These are phyloP conservation scores for Lanius collurio DNA, from an alignment of 2,113 vertebrate genomes.

Conservation along the genomic window DNA sequence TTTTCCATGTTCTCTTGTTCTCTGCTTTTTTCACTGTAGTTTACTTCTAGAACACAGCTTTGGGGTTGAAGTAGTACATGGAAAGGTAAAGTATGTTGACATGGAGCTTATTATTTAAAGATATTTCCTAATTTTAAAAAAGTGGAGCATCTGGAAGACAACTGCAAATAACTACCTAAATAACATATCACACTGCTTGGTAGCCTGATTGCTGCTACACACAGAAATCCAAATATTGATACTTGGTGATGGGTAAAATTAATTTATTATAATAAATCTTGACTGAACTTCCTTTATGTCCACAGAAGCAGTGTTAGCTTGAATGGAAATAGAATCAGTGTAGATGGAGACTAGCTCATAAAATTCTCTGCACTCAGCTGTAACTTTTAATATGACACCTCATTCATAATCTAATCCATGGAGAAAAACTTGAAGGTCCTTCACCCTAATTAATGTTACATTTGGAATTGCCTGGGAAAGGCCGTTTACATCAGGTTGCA, in stretches of 20 bases:
- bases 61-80: not conserved
- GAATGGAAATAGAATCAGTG: not conserved
- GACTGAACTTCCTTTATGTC: not conserved
- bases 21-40: not conserved
- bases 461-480: not conserved
- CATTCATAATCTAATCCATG: not conserved
- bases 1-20: constrained; percentile 5
- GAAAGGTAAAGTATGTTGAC: not conserved
- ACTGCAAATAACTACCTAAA: not conserved
- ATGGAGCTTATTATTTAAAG: not conserved
- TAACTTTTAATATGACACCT: not conserved
- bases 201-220: not conserved
- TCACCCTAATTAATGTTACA: not conserved
- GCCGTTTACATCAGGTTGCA: not conserved
- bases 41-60: constrained; percentile 4
- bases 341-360: not conserved
- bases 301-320: not conserved
- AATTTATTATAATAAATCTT: not conserved
- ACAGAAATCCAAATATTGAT: not conserved
- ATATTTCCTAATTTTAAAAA: not conserved
- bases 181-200: not conserved
- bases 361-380: not conserved
- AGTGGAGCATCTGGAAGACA: not conserved
- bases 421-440: not conserved
- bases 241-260: not conserved